Evolutionary conservation across 2,888 invertebrate genomes (phyloP).

Genomic region (Mycalesis mineus): DNA sequence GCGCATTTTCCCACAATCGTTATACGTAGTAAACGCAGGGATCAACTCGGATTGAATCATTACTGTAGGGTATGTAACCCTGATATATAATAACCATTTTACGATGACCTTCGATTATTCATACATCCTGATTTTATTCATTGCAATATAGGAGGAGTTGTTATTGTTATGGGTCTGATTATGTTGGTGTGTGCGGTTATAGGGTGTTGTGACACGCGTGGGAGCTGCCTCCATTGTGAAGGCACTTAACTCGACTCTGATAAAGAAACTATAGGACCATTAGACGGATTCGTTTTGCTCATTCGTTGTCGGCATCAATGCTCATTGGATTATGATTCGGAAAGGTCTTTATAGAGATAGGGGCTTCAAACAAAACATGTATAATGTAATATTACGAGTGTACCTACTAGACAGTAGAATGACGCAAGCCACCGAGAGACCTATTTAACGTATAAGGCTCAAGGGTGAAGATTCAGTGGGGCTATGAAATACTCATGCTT

Average conservation of each 20-base stretch:
- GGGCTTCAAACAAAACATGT: conserved; percentile 45
- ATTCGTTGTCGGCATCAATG: conserved; percentile 70
- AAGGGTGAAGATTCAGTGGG: no score
- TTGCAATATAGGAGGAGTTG: conserved; percentile 5
- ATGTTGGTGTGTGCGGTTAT: conserved; percentile 43
- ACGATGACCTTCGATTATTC: conserved; percentile 37
- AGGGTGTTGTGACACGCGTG: conserved; percentile 76
- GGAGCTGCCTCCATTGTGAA: conserved; percentile 70
- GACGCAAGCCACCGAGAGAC: no score
- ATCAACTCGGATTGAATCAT: conserved; percentile 64
- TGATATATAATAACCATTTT: conserved; percentile 40
- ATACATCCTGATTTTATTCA: conserved; percentile 2
- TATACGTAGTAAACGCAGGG: conserved; percentile 56
- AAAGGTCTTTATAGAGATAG: conserved; percentile 45
- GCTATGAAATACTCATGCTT: no score
- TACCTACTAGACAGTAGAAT: not conserved
- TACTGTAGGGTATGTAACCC: conserved; percentile 53
- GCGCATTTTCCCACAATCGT: conserved; percentile 73
- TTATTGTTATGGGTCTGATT: conserved; percentile 32
- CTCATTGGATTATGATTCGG: conserved; percentile 72
- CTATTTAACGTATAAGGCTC: no score
- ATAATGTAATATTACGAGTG: conserved; percentile 30
- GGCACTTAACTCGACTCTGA: conserved; percentile 71
- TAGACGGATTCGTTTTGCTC: conserved; percentile 74
- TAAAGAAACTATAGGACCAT: conserved; percentile 74